A percentile compares a stretch with the other conserved stretches of the same genome.
These are phyloP conservation scores for Nanorana parkeri DNA, from an alignment of 2,113 vertebrate species.

Conservation along the genomic window DNA sequence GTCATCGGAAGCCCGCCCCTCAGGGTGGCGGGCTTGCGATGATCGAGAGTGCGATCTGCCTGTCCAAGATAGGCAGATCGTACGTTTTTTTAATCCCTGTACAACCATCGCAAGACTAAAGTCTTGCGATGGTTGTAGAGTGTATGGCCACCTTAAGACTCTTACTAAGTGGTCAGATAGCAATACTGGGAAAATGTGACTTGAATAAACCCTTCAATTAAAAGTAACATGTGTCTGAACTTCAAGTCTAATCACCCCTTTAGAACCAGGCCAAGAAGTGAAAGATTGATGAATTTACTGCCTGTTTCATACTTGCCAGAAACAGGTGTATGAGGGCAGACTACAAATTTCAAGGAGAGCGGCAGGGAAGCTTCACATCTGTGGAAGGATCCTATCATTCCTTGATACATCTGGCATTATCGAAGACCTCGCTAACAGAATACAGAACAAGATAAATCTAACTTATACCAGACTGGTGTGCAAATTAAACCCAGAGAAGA, in stretches of 20 bases:
- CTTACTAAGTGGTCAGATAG: no score
- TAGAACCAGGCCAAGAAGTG: background rate
- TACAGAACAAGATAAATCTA: background rate
- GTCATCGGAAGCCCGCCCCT: no score
- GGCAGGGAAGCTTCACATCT: background rate
- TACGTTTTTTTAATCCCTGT: no score
- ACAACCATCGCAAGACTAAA: no score
- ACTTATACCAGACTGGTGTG: background rate
- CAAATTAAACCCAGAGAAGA: background rate
- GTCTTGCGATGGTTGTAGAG: no score
- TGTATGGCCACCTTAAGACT: no score
- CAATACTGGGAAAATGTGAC: no score
- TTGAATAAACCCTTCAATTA: no score
- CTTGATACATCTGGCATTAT: background rate
- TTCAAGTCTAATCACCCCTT: background rate
- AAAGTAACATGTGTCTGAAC: no score
- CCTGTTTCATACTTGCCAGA: background rate
- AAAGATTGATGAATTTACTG: slow-evolving; percentile 9
- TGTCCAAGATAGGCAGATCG: no score
- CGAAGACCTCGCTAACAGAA: background rate
- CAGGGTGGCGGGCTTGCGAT: no score
- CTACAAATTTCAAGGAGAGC: background rate
- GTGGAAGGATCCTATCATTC: background rate
- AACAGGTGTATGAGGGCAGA: background rate
- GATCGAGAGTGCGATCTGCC: no score